A percentile compares a stretch with the other conserved stretches of the same genome.
phyloP scores from a whole-genome alignment of 1,140 invertebrate species.

The Caenorhabditis tropicalis region DNA sequence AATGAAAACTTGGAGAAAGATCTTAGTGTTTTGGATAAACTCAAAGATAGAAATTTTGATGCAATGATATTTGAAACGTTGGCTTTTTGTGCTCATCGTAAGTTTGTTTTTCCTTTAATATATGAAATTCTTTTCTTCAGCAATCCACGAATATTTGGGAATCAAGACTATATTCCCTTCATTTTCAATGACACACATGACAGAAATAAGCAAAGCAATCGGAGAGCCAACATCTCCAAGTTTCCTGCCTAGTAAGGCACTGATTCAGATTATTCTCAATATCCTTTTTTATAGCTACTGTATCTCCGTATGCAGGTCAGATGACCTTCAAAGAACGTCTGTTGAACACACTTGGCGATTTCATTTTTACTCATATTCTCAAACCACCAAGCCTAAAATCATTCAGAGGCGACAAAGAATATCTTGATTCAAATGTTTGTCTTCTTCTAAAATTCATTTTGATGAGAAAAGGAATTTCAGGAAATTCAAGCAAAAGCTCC shows the following conservation, averaged over 20 bases:
- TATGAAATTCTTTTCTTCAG: background rate
- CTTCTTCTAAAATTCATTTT: background rate
- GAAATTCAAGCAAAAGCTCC: constrained; percentile 31
- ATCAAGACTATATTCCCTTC: background rate
- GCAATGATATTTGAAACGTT: background rate
- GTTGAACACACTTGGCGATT: background rate
- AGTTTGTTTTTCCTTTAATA: background rate
- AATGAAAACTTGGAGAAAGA: background rate
- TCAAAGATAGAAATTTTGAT: background rate
- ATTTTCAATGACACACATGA: background rate
- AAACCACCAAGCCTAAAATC: background rate
- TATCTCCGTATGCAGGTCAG: background rate
- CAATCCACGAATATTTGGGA: constrained; percentile 12
- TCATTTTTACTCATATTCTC: background rate
- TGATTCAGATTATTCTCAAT: background rate
- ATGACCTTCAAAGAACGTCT: constrained; percentile 41
- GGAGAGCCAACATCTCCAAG: constrained; percentile 35
- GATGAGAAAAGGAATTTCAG: background rate
- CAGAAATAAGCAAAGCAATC: background rate
- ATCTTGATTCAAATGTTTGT: background rate
- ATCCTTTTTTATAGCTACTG: background rate
- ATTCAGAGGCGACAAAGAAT: background rate
- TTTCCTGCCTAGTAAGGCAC: background rate
- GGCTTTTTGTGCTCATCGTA: background rate
- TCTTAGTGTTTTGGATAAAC: background rate